Conservation (phyloP, 2,113 vertebrate genomes). For the Leptosomus discolor region DNA sequence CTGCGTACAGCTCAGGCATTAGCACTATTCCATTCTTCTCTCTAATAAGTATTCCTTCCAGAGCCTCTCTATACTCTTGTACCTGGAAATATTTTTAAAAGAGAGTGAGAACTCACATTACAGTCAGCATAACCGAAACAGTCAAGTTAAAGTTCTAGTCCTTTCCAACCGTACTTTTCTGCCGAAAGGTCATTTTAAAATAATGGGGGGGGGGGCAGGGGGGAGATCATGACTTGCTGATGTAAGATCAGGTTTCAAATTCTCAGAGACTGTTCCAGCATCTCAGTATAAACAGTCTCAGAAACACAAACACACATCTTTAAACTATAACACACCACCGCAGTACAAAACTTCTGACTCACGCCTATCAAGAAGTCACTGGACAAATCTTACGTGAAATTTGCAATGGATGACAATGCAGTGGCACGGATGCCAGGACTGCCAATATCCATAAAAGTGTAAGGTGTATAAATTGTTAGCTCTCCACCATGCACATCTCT, state of each 20-base stretch:
- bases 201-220: accelerated
- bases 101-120: neutral
- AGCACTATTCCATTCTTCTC: constrained; percentile 89
- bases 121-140: neutral
- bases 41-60: constrained; percentile 91
- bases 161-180: neutral
- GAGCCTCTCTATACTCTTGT: constrained; percentile 92
- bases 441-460: neutral
- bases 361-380: neutral
- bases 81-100: constrained; percentile 75
- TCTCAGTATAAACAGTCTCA: neutral
- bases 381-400: neutral
- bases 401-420: neutral
- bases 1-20: constrained; percentile 92
- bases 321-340: neutral
- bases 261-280: neutral
- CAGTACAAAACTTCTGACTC: neutral
- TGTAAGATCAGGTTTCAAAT: neutral
- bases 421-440: neutral
- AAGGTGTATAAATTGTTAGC: neutral
- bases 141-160: neutral
- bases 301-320: neutral
- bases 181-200: neutral
- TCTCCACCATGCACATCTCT: neutral
- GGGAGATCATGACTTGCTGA: neutral